Percentiles rank a stretch among this genome's conserved stretches.
phyloP scores from a whole-genome alignment of 2,888 invertebrate genomes.

The Chrysolina oricalcia region DNA sequence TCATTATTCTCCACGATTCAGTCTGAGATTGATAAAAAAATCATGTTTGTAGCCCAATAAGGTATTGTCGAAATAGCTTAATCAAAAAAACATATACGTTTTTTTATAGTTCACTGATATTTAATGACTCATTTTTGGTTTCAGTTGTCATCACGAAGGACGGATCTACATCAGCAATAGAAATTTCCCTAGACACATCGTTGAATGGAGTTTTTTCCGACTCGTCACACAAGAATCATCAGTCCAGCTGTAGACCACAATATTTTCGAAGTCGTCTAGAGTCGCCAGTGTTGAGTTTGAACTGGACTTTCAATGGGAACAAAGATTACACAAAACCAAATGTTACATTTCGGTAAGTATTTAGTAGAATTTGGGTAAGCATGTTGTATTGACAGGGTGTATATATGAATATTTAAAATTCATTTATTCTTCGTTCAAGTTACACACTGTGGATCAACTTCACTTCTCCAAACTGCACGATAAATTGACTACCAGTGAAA shows the following conservation, averaged over 20 bases:
- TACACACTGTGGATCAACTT: too few species aligned
- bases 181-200: constrained; percentile 39
- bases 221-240: not conserved
- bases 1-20: too few species aligned
- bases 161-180: not conserved
- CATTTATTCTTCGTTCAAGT: too few species aligned
- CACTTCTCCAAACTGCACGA: too few species aligned
- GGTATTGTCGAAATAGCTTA: too few species aligned
- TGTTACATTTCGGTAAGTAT: constrained; percentile 65
- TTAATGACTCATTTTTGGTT: not conserved
- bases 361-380: not conserved
- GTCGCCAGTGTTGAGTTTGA: constrained; percentile 55
- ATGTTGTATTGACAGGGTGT: constrained; percentile 31
- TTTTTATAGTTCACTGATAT: too few species aligned
- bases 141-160: not conserved
- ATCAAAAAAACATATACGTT: too few species aligned
- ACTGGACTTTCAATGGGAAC: constrained; percentile 62
- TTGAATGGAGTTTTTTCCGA: constrained; percentile 52
- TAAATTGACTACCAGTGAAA: too few species aligned
- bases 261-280: constrained; percentile 55
- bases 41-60: too few species aligned
- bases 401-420: not conserved
- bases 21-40: too few species aligned
- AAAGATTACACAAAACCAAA: constrained; percentile 57
- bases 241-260: constrained; percentile 53